A percentile compares a stretch with the other conserved stretches of the same genome.
Conservation (phyloP, 2,797 vertebrate genomes). For the Ctenopoma kingsleyae region DNA sequence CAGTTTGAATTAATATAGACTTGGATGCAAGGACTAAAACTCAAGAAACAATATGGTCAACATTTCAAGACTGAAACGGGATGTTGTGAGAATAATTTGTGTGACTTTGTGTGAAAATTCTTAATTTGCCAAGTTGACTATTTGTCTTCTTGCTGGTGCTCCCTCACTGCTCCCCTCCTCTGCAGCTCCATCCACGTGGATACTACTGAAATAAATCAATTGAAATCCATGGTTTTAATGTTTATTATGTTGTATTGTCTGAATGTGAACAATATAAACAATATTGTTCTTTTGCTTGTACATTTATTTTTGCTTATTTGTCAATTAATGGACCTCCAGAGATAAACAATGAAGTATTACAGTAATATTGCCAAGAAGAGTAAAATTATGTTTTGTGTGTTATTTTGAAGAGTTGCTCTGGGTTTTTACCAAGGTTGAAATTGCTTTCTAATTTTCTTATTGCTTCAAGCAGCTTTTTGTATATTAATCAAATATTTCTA, state of each 20-base stretch:
- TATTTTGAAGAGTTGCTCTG: conserved; percentile 60
- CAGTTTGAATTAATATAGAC: conserved; percentile 33
- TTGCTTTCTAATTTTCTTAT: conserved; percentile 68
- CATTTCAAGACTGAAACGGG: conserved; percentile 30
- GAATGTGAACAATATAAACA: conserved; percentile 74
- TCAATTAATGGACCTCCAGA: conserved; percentile 77
- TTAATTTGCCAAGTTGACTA: conserved; percentile 31
- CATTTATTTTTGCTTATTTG: conserved; percentile 76
- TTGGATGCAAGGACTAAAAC: conserved; percentile 15
- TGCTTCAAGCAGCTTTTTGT: conserved; percentile 79
- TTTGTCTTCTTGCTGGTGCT: conserved; percentile 37
- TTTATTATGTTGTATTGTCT: conserved; percentile 74
- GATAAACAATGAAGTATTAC: conserved; percentile 78
- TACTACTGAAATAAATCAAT: conserved; percentile 86
- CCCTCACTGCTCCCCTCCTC: conserved; percentile 56
- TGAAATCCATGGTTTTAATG: conserved; percentile 53
- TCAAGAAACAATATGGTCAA: conserved; percentile 1
- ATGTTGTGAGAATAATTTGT: conserved; percentile 22
- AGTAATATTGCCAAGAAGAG: conserved; percentile 68
- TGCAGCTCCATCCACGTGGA: conserved; percentile 80
- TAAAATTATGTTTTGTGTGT: conserved; percentile 68
- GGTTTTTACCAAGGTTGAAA: conserved; percentile 69
- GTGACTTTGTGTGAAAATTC: conserved; percentile 29
- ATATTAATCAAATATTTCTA: conserved; percentile 81
- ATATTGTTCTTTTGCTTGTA: conserved; percentile 78